Conservation (phyloP, 2,797 vertebrate genomes). For the Adrianichthys oophorus region DNA sequence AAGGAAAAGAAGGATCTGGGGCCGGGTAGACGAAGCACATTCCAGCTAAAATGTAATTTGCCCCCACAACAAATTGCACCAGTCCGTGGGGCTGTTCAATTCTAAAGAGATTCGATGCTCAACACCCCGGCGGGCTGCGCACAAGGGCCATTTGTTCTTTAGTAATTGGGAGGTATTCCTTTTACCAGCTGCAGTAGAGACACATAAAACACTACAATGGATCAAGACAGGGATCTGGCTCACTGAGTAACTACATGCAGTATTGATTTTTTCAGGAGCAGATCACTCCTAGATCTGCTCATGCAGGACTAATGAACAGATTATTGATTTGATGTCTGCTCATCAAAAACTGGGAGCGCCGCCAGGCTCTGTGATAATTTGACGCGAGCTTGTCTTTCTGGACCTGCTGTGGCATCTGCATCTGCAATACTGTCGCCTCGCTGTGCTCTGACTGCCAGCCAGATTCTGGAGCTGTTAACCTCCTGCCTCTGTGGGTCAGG, state of each 20-base stretch:
- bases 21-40: slow-evolving; percentile 17
- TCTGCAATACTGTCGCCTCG: slow-evolving; percentile 32
- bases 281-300: slow-evolving; percentile 52
- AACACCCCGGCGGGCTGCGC: slow-evolving; percentile 17
- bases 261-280: slow-evolving; percentile 51
- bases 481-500: not conserved
- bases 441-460: slow-evolving; percentile 41
- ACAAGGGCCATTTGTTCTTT: slow-evolving; percentile 26
- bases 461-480: slow-evolving; percentile 48
- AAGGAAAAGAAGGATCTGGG: slow-evolving; percentile 28
- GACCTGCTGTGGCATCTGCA: slow-evolving; percentile 36
- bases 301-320: slow-evolving; percentile 57
- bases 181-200: slow-evolving; percentile 23
- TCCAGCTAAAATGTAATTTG: slow-evolving; percentile 13
- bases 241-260: slow-evolving; percentile 41
- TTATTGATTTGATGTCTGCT: slow-evolving; percentile 58
- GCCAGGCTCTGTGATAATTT: slow-evolving; percentile 32
- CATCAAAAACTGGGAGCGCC: slow-evolving; percentile 41
- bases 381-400: slow-evolving; percentile 35
- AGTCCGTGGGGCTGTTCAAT: slow-evolving; percentile 19
- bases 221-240: slow-evolving; percentile 31
- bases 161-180: slow-evolving; percentile 31
- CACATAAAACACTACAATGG: slow-evolving; percentile 38
- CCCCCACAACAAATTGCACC: slow-evolving; percentile 17
- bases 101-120: slow-evolving; percentile 16